Percentiles rank a stretch among this genome's conserved stretches.
These are phyloP conservation scores for Meloidogyne exigua DNA, from an alignment of 1,140 invertebrate species.

Conservation along the genomic window DNA sequence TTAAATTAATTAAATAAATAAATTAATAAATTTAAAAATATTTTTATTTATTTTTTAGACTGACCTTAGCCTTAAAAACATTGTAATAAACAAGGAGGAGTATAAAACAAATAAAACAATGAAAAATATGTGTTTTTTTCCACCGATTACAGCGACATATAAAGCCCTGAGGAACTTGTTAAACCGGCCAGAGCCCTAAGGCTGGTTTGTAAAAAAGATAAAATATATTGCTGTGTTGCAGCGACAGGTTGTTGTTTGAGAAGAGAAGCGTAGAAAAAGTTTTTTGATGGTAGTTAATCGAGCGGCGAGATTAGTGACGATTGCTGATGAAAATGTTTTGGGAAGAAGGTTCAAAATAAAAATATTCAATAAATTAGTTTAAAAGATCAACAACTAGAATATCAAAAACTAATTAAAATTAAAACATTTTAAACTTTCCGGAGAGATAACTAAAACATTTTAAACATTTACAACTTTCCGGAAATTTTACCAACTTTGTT, in stretches of 20 bases:
- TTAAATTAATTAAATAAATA: background rate
- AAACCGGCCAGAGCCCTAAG: slow-evolving; percentile 1
- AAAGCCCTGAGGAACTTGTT: slow-evolving; percentile 3
- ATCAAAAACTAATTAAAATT: too few relatives aligned
- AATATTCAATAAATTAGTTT: background rate
- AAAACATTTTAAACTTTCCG: too few relatives aligned
- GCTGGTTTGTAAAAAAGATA: background rate
- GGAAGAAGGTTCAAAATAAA: background rate
- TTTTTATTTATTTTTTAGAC: background rate
- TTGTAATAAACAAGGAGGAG: background rate
- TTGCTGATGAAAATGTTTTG: background rate
- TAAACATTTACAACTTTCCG: background rate
- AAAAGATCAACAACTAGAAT: background rate
- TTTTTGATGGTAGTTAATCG: background rate
- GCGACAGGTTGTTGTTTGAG: background rate
- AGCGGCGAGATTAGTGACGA: background rate
- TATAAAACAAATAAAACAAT: slow-evolving; percentile 3
- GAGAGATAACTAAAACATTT: too few relatives aligned
- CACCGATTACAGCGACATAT: background rate
- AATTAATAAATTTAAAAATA: background rate
- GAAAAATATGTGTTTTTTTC: background rate
- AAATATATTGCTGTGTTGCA: background rate
- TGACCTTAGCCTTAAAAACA: background rate
- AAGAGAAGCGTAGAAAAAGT: background rate
- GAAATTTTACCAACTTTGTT: background rate